Conservation (phyloP, 92 coral and sea anemone genomes). For the Zoanthus gigantus region DNA sequence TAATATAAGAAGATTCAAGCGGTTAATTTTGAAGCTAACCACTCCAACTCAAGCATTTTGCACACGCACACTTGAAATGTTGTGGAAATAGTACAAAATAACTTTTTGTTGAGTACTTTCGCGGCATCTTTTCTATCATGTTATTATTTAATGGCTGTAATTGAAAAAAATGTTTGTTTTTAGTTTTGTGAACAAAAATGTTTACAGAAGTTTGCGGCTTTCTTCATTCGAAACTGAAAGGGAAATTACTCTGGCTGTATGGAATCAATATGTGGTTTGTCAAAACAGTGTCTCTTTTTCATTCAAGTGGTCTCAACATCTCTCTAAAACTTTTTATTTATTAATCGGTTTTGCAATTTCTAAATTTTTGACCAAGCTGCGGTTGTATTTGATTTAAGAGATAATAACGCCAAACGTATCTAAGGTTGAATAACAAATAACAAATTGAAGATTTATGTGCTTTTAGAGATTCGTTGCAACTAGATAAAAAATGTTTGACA, state of each 20-base stretch:
- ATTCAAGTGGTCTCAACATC: constrained; percentile 18
- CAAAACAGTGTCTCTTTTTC: constrained; percentile 48
- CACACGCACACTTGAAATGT: background rate
- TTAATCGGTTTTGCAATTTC: constrained; percentile 29
- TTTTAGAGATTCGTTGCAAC: constrained; percentile 7
- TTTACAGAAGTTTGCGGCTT: constrained; percentile 16
- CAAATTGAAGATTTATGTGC: constrained; percentile 14
- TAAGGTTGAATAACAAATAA: constrained; percentile 35
- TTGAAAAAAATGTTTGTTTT: constrained; percentile 7
- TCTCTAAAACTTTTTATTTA: constrained; percentile 35
- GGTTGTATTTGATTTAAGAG: constrained; percentile 23
- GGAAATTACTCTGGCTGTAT: constrained; percentile 7
- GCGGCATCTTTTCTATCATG: background rate
- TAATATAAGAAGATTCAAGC: constrained; percentile 15
- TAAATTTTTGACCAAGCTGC: constrained; percentile 8
- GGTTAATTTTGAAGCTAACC: constrained; percentile 11
- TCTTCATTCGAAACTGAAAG: background rate
- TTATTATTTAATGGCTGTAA: background rate
- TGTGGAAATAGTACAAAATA: background rate
- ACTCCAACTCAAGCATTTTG: background rate
- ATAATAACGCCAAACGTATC: constrained; percentile 13
- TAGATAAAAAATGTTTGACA: background rate
- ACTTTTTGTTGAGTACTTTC: background rate
- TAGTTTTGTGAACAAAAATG: constrained; percentile 3
- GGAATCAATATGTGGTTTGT: constrained; percentile 26